Base-by-base conservation (phyloP, 2,888 invertebrate species). In the Gari tellinella region DNA sequence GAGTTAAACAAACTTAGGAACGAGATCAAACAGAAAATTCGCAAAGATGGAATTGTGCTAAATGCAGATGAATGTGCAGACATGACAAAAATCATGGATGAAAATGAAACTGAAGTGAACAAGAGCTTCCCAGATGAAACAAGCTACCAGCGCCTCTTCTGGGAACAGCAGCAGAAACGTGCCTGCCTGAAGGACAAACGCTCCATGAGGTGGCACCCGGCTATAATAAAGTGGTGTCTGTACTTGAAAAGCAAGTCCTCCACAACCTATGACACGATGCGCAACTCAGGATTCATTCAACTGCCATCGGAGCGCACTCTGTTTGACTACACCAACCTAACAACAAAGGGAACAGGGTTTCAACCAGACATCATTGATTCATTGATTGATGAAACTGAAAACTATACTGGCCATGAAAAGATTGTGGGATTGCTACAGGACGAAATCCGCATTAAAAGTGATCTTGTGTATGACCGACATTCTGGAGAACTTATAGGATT, bases 121-220 rank as follows among this genome's bases (percentile, higher is more conserved):
- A n/a, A n/a, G n/a, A n/a, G n/a, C 25, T 43, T 26, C 26, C 17
- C 43, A 26, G 17, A 58, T 31, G 15, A 23, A 17, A 8, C 23
- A 14, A 43, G 17, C 46, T 15, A 26, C 25, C 46, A 17, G 19
- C n/a, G 46, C 25, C n/a, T 45, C 26, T 43, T 58, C 25, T 49
- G 49, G 49, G 49, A 49, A 21, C 49, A 49, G 19, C 49, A 49
- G 15, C 3, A 7, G 15, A 8, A 14, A 7, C 49, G 19, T 21
- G 7, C 4, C 19, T 7, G 5, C 4, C 7, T 14, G 19, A 14
- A 14, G 15, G 55, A 46, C 14, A 45, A 64, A 38, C n/a, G 51
- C 12, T 57, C 61, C n/a, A 72, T 72, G 66, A 14, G 66, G 23
- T 72, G 62, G 72, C 66, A 72, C 14, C 65, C 62, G 1, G 56